These are phyloP conservation scores for Nycticebus coucang DNA, from an alignment of 2,113 vertebrate species.

Conservation along the genomic window DNA sequence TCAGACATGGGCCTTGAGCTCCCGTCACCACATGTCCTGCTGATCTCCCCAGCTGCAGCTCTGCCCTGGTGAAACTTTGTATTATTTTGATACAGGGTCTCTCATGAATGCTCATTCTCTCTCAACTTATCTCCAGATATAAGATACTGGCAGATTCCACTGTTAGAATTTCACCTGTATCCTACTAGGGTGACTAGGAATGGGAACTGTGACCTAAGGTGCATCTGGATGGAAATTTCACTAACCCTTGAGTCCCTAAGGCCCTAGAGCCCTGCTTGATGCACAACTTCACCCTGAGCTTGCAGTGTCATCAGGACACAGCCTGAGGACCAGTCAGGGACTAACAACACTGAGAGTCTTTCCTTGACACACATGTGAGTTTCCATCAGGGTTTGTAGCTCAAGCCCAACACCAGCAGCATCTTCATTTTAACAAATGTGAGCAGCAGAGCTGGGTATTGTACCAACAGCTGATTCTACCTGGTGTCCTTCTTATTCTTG, in stretches of 20 bases:
- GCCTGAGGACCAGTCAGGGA: accelerated
- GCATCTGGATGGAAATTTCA: neutral
- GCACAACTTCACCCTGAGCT: accelerated
- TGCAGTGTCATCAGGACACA: neutral
- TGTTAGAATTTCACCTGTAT: neutral
- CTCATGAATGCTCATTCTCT: neutral
- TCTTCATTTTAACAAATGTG: neutral
- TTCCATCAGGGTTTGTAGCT: neutral
- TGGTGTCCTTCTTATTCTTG: neutral
- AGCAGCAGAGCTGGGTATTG: neutral
- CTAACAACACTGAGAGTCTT: neutral
- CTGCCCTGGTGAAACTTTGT: neutral
- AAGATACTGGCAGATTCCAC: neutral
- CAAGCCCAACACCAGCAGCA: neutral
- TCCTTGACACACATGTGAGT: neutral
- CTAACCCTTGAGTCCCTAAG: neutral
- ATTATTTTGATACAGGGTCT: neutral
- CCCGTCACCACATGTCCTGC: neutral
- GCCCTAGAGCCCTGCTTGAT: neutral
- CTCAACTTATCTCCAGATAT: neutral
- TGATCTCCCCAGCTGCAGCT: neutral
- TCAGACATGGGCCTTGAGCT: neutral
- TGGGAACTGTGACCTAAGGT: neutral
- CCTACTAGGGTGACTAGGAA: neutral
- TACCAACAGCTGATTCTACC: neutral